A percentile compares a stretch with the other conserved stretches of the same genome.
These are phyloP conservation scores for Solenopsis fugax DNA, from an alignment of 1,140 invertebrate species.

Conservation along the genomic window DNA sequence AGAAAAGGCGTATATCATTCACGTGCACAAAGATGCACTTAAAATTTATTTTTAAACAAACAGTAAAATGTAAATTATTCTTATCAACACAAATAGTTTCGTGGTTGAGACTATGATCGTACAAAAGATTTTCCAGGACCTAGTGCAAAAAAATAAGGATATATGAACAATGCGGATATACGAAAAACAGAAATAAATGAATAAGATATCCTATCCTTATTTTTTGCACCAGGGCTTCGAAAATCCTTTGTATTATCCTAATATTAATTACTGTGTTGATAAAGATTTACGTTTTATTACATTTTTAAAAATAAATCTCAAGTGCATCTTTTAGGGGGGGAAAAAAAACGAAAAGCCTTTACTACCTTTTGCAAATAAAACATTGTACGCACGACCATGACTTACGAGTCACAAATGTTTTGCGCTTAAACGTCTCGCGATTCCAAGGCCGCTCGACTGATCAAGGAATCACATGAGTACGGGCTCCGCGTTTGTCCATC, in stretches of 20 bases:
- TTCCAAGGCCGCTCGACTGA: slow-evolving; percentile 38
- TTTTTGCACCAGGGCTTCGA: too few species aligned
- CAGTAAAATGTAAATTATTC: too few species aligned
- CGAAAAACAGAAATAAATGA: too few species aligned
- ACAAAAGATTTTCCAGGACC: too few species aligned
- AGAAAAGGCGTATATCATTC: too few species aligned
- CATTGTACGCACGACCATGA: not conserved
- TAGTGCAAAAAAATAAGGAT: too few species aligned
- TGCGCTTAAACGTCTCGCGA: slow-evolving; percentile 17
- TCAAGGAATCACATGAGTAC: slow-evolving; percentile 50
- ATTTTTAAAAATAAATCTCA: not conserved
- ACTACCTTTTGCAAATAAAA: slow-evolving; percentile 31
- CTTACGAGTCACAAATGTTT: slow-evolving; percentile 2
- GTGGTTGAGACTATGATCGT: too few species aligned
- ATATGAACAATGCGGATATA: too few species aligned
- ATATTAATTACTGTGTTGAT: not conserved
- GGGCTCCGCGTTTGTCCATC: slow-evolving; percentile 64
- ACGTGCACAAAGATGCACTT: too few species aligned
- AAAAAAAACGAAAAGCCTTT: slow-evolving; percentile 16
- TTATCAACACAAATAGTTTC: too few species aligned
- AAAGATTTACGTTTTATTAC: not conserved
- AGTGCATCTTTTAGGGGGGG: not conserved
- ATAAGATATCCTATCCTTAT: too few species aligned
- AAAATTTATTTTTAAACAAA: too few species aligned
- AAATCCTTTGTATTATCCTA: not conserved